A percentile compares a stretch with the other conserved stretches of the same genome.
These are phyloP conservation scores for Sus cebifrons DNA, from an alignment of 2,797 vertebrate genomes.

Conservation along the genomic window DNA sequence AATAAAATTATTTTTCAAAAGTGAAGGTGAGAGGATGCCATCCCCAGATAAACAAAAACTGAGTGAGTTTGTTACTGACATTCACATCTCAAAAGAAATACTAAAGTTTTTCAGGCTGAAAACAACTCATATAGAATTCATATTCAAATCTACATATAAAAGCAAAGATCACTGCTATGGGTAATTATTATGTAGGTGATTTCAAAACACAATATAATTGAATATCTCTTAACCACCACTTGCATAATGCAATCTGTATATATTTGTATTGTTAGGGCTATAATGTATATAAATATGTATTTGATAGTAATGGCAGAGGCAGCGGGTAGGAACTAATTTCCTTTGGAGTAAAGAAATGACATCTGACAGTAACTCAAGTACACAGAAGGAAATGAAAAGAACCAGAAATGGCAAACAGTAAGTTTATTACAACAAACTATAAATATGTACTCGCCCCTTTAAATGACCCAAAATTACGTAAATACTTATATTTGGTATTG, in stretches of 20 bases:
- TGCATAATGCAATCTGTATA: neutral
- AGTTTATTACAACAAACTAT: neutral
- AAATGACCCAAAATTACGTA: neutral
- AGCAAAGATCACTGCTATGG: neutral
- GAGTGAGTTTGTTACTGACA: neutral
- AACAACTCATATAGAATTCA: neutral
- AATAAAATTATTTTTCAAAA: neutral
- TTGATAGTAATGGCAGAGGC: neutral
- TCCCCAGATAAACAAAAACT: neutral
- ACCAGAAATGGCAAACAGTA: neutral
- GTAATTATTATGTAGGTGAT: neutral
- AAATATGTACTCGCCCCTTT: neutral
- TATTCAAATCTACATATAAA: neutral
- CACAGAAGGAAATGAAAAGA: constrained; percentile 11
- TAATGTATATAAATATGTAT: neutral
- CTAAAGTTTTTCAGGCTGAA: neutral
- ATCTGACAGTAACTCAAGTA: neutral
- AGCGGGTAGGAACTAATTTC: neutral
- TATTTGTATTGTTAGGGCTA: neutral
- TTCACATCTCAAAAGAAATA: neutral
- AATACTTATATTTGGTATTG: neutral
- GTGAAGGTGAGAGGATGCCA: neutral
- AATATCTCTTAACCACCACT: constrained; percentile 4
- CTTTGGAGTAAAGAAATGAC: neutral
- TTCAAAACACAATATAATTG: neutral